Base-by-base conservation (phyloP, 2,888 invertebrate species). In the Cheilosia vulpina region DNA sequence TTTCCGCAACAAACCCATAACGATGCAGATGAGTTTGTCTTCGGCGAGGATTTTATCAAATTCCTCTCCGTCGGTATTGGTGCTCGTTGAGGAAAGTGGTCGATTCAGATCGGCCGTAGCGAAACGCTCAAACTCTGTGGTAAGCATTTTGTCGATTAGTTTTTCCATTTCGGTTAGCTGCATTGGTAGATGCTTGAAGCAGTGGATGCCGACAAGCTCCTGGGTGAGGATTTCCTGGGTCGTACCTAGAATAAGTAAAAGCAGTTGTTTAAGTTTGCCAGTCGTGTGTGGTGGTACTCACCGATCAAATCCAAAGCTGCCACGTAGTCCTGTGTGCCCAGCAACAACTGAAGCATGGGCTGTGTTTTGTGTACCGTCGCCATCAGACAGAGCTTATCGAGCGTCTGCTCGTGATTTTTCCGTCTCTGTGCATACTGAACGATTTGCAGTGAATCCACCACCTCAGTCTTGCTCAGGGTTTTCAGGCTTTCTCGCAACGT, bases 301-400 rank as follows among this genome's bases (percentile, higher is more conserved):
- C 97, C 96, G 88, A 99, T 99, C 82, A 99, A 94, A 93, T 99
- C 99, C 82, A 99, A 93, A 1, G 99, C 99, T 50, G 98, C 98
- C 45, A 98, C 98, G 94, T 98, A 99, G 92, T 99, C 99, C 85
- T 97, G 98, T 11, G 98, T 98, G 84, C 98, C 97, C 55, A 99
- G 93, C 62, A 99, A 93, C 72, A 98, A 94, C 91, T 99, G 99
- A 89, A 99, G 96, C 92, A 98, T 99, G 1, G 98, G 97, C 91
- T 99, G 99, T 19, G 99, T 99, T 93, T 99, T 99, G 91, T 98
- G 96, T 9, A 99, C 98, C 4, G 98, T 98, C 7, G 96, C 95
- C 96, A 99, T 98, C 77, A 98, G 93, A 90, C 97, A 97, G 57
- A 99, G 93, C 89, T 96, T 94, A 88, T 96, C 95, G 89, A 95